These are phyloP conservation scores for Florisuga fusca DNA, from an alignment of 2,797 vertebrate genomes.

Conservation along the genomic window DNA sequence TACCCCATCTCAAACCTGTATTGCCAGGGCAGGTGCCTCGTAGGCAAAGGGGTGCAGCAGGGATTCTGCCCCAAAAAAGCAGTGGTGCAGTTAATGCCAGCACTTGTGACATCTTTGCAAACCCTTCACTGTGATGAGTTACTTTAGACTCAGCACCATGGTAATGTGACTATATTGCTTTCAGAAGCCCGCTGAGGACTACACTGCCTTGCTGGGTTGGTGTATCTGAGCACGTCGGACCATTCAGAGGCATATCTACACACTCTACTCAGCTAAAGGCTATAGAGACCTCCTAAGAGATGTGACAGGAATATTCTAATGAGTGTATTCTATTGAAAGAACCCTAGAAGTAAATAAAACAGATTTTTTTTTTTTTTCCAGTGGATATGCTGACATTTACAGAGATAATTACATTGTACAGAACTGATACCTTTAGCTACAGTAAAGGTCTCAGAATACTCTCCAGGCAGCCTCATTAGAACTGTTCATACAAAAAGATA, in stretches of 20 bases:
- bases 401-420: not conserved
- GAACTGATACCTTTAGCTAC: not conserved
- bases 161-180: not conserved
- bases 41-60: accelerated
- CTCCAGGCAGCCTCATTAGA: not conserved
- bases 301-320: not conserved
- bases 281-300: not conserved
- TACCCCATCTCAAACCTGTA: not conserved
- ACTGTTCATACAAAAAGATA: not conserved
- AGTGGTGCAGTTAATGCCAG: not conserved
- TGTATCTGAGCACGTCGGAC: not conserved
- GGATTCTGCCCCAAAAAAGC: not conserved
- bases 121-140: not conserved
- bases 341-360: not conserved
- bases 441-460: not conserved
- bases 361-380: not conserved
- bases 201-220: not conserved
- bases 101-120: accelerated
- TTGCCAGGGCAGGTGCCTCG: not conserved
- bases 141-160: not conserved
- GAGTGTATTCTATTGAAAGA: not conserved
- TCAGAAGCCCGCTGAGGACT: not conserved
- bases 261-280: not conserved
- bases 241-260: not conserved
- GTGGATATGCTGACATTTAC: not conserved